phyloP scores from a whole-genome alignment of 2,113 vertebrate genomes.

The Trachemys scripta region DNA sequence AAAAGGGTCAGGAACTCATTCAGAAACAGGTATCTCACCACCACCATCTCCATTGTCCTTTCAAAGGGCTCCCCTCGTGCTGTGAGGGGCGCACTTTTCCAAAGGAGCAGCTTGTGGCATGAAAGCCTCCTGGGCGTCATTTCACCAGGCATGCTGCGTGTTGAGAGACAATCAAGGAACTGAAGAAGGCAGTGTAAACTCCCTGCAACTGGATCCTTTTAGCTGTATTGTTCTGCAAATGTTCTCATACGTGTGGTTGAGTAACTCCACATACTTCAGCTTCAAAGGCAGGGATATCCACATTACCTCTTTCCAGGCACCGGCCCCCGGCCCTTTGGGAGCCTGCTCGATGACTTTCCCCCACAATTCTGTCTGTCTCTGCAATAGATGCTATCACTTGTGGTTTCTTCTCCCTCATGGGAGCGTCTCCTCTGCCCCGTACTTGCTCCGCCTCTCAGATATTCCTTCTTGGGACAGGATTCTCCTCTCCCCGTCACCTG shows the following conservation, averaged over 20 bases:
- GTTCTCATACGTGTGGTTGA: not conserved
- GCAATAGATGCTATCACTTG: not conserved
- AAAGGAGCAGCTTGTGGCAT: not conserved
- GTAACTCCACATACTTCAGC: not conserved
- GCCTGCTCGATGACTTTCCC: not conserved
- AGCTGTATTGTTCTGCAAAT: not conserved
- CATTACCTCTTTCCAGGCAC: not conserved
- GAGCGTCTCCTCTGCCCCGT: not conserved
- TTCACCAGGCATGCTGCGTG: not conserved
- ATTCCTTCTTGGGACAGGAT: not conserved
- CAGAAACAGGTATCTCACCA: constrained; percentile 90
- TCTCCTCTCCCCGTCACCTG: not conserved
- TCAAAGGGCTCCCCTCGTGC: not conserved
- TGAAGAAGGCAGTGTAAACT: not conserved
- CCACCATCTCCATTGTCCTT: not conserved
- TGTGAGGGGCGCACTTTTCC: not conserved
- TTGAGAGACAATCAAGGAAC: not conserved
- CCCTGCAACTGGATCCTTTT: not conserved
- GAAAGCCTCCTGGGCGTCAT: not conserved
- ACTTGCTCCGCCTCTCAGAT: not conserved
- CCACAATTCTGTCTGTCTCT: not conserved
- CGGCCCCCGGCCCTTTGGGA: not conserved
- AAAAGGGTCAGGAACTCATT: constrained; percentile 97
- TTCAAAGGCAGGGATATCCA: not conserved
- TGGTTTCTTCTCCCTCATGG: not conserved